Percentiles rank a stretch among this genome's conserved stretches.
Evolutionary conservation across 2,888 invertebrate species (phyloP).

Genomic region (Rhagonycha fulva): DNA sequence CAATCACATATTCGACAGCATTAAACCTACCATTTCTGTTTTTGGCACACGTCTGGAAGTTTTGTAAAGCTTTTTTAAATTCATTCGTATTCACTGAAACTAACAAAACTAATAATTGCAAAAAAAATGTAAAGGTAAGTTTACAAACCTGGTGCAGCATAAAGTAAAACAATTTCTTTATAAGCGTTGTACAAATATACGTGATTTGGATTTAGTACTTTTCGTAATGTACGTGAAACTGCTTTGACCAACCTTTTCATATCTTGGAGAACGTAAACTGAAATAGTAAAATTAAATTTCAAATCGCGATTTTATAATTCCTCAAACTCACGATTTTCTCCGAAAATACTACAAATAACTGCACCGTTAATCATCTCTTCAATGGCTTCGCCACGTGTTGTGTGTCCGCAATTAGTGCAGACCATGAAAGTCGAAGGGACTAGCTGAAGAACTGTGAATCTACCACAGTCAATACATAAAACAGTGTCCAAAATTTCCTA

Average conservation of each 20-base stretch:
- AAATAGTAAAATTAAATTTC: neutral
- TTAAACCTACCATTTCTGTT: neutral
- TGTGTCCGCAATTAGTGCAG: neutral
- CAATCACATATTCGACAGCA: neutral
- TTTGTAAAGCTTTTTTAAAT: neutral
- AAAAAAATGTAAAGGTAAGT: too few species aligned
- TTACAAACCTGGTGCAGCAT: too few species aligned
- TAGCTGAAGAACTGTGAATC: neutral
- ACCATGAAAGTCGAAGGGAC: neutral
- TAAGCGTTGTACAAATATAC: neutral
- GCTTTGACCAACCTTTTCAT: too few species aligned
- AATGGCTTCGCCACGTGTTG: neutral
- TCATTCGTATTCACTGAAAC: neutral
- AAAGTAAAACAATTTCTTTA: too few species aligned
- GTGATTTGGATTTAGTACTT: neutral
- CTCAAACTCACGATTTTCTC: neutral
- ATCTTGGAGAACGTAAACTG: neutral
- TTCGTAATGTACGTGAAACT: too few species aligned
- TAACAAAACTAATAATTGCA: neutral
- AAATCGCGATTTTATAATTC: neutral
- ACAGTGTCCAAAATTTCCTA: neutral
- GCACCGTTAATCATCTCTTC: neutral
- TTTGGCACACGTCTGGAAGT: neutral
- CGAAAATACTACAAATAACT: accelerated
- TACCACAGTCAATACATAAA: neutral